Conservation (phyloP, 2,113 vertebrate genomes). For the Seriola aureovittata region DNA sequence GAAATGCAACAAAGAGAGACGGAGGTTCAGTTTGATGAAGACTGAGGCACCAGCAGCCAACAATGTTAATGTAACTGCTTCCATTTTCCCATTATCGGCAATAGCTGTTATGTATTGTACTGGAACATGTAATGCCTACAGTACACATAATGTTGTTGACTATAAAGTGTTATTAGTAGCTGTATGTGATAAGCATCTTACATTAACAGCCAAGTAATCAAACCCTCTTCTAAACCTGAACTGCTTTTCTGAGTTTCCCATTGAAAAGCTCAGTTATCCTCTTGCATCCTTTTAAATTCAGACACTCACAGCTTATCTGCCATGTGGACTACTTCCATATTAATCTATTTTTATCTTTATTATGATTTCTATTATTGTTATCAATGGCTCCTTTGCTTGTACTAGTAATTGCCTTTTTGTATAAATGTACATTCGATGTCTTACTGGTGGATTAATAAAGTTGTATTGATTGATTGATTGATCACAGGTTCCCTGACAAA, state of each 20-base stretch:
- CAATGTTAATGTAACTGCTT: neutral
- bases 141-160: neutral
- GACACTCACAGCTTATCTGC: neutral
- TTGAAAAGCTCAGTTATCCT: neutral
- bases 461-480: no score
- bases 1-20: neutral
- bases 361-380: no score
- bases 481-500: neutral
- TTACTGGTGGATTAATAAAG: no score
- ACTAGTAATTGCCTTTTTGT: no score
- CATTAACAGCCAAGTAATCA: conserved; percentile 14
- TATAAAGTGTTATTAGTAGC: conserved; percentile 12
- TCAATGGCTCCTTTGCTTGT: no score
- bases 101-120: neutral
- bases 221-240: neutral
- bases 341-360: no score
- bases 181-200: conserved; percentile 8
- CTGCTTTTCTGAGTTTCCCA: conserved; percentile 4
- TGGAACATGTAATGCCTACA: neutral
- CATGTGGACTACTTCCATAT: no score
- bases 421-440: no score
- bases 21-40: neutral
- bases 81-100: neutral
- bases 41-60: neutral
- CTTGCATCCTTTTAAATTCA: neutral